Evolutionary conservation across 1,140 invertebrate species (phyloP), one percentile per base, ranked within the genome.

Genomic region (Plutomurus gul): DNA sequence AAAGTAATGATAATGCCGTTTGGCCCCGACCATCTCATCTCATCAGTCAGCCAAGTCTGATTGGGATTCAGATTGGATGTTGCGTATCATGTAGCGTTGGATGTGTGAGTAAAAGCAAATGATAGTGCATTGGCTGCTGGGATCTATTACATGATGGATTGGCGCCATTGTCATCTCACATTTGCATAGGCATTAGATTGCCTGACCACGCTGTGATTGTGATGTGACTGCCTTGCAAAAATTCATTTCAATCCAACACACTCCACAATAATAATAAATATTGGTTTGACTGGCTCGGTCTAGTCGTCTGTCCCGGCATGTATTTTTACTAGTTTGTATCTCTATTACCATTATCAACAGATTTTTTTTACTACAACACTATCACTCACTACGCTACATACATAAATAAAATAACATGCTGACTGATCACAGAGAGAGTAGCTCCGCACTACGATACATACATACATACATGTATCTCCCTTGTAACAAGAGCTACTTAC

Each of bases 1-100:
- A 65, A 65, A 65, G 56, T 65, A 65, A 65, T 65, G 56, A 65
- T 65, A n/a, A 30, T 6, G n/a, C 18, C 2, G 56, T 8, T 65
- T 65, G 56, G 56, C 56, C 56, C 56, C 56, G 56, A 65, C 56
- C 27, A 30, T 65, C 56, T 65, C 56, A 65, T 65, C 56, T 65
- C 56, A 65, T 65, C 56, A 65, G 22, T 56, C 51, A 56, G 51
- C 30, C 22, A 51, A 51, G 47, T 60, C 56, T 65, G 56, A 65
- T 65, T 33, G 56, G 30, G 56, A 65, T 36, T 65, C 18, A 8
- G 18, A 22, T 5, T 51, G 18, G 11, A 20, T 5, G 6, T 4
- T 46, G 20, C 5, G 11, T n/a, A 46, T 46, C 43, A n/a, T n/a
- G 20, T 25, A 30, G 27, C 30, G 27, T 65, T 25, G 16, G 47